Conservation (phyloP, 2,888 invertebrate species). For the Hypselothyrea guttata region DNA sequence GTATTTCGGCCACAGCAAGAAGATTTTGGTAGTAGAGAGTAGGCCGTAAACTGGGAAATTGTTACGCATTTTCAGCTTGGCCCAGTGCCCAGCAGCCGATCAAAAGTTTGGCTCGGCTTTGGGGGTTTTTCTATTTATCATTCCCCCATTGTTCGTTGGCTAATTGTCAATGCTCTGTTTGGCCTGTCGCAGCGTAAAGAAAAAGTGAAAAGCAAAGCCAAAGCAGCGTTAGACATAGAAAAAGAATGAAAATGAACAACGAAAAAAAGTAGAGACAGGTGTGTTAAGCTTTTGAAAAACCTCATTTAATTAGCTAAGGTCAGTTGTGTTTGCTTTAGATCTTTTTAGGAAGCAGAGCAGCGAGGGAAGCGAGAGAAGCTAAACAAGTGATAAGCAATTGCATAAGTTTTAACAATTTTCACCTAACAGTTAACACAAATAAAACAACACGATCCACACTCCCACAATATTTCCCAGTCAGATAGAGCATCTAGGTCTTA, state of each 20-base stretch:
- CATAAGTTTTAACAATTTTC: conserved; percentile 26
- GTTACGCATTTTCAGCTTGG: too few species aligned
- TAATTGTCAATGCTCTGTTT: conserved; percentile 59
- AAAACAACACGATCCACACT: conserved; percentile 37
- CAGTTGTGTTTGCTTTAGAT: conserved; percentile 34
- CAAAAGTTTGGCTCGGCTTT: not conserved
- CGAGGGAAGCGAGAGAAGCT: conserved; percentile 23
- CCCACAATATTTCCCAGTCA: conserved; percentile 45
- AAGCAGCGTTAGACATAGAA: not conserved
- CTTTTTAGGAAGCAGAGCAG: conserved; percentile 1
- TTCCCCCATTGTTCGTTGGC: conserved; percentile 14
- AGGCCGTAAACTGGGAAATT: too few species aligned
- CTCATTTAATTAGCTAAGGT: conserved; percentile 55
- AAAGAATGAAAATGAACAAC: conserved; percentile 2
- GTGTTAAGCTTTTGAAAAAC: conserved; percentile 8
- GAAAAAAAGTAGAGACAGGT: conserved; percentile 17
- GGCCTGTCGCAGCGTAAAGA: conserved; percentile 20
- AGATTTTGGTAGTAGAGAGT: too few species aligned
- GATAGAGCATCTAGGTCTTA: conserved; percentile 50
- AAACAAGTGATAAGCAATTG: conserved; percentile 26
- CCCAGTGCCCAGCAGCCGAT: not conserved
- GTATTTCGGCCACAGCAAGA: too few species aligned
- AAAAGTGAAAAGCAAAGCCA: conserved; percentile 39
- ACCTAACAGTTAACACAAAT: conserved; percentile 7
- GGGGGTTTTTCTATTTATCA: too few species aligned